These are phyloP conservation scores for Gambusia affinis DNA, from an alignment of 2,113 vertebrate species.

Conservation along the genomic window DNA sequence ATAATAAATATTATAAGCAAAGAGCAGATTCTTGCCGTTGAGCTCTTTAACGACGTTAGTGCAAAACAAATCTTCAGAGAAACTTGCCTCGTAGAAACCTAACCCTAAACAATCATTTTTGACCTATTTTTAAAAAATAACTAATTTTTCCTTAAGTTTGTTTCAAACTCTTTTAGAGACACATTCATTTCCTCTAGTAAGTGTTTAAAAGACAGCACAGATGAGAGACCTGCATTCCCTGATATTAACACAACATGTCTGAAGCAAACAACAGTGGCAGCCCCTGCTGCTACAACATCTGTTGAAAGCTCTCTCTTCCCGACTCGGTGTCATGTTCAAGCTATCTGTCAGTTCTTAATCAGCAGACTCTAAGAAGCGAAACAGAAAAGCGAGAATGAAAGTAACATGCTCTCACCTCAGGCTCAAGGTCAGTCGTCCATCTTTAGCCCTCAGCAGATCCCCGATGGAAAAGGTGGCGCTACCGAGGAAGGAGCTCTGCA, in stretches of 20 bases:
- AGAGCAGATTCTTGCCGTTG: background rate
- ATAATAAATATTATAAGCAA: background rate
- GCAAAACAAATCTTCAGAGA: background rate
- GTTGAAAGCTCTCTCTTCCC: conserved; percentile 12
- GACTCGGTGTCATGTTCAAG: conserved; percentile 26
- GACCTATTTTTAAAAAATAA: background rate
- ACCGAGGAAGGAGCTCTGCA: conserved; percentile 91
- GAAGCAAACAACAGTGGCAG: conserved; percentile 47
- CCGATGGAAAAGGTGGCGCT: conserved; percentile 89
- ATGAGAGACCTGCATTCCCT: conserved; percentile 38
- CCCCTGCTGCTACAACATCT: conserved; percentile 34
- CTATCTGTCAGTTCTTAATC: conserved; percentile 37
- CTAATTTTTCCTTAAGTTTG: background rate
- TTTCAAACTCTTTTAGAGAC: conserved; percentile 3
- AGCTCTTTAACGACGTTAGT: background rate
- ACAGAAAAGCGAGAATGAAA: background rate
- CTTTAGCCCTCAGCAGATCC: conserved; percentile 91
- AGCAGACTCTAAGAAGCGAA: conserved; percentile 24
- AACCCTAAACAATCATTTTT: background rate
- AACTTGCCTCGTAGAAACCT: background rate
- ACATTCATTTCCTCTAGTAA: conserved; percentile 3
- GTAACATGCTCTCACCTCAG: conserved; percentile 84
- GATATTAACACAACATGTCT: conserved; percentile 22
- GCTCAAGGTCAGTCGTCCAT: conserved; percentile 88
- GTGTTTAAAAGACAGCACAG: conserved; percentile 4